Evolutionary conservation across 2,797 vertebrate genomes (phyloP), one percentile per base, ranked within the genome.

Genomic region (Acipenser ruthenus): DNA sequence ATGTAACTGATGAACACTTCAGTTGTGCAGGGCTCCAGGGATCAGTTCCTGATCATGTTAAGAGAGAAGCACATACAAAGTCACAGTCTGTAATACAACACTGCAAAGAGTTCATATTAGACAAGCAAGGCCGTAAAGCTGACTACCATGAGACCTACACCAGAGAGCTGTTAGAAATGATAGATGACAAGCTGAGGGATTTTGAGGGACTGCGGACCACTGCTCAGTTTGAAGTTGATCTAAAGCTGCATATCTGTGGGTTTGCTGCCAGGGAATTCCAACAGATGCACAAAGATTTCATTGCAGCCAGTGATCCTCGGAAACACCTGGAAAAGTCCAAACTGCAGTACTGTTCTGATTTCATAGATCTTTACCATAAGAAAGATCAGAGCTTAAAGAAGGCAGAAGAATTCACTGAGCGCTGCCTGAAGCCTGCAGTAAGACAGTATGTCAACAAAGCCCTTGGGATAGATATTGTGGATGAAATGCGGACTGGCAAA

Each of bases 401-500:
- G 66, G 81, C 82, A 15, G 51, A 9, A 0, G 7, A 68, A 7
- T 88, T 81, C 65, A 76, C 70, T 60, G 47, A 63, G 6, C 1
- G 23, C 6, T 85, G 84, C 53, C 67, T 89, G 5, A 82, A 67
- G 64, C 84, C 84, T 49, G 80, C 80, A 3, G 50, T 82, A 6
- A 65, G 65, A 10, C 71, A 78, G 0, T 78, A 72, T 65, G 73
- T 87, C n/a, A 67, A 60, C 1, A 71, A 53, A 66, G 71, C 68
- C 63, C 70, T 89, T 48, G 84, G 85, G 50, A 49, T 77, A 23
- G 4, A 76, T 8, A 82, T 87, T 47, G 76, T 83, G 2, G 80
- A 86, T 66, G 67, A 75, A 15, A 63, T 88, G 65, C 4, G 85
- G 63, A 65, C 37, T 1, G 71, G 77, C 7, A 47, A 0, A 1